Percentiles rank a stretch among this genome's conserved stretches.
These are phyloP conservation scores for Alentia gelatinosa DNA, from an alignment of 2,888 invertebrate genomes.

Conservation along the genomic window DNA sequence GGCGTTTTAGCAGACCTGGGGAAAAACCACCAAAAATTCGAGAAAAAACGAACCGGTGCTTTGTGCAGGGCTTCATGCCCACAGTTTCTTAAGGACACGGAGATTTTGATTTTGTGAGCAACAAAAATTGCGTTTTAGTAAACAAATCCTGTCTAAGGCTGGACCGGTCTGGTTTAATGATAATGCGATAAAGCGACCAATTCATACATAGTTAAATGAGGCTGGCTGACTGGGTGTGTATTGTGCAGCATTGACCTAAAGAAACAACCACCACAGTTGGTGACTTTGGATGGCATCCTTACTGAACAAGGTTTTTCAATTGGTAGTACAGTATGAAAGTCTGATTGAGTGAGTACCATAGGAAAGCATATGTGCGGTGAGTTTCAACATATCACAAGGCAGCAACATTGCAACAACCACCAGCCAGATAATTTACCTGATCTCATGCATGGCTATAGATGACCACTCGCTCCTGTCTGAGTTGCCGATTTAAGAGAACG, in stretches of 20 bases:
- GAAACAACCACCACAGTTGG: neutral
- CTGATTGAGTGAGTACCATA: slow-evolving; percentile 28
- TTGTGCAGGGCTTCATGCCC: neutral
- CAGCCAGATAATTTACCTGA: slow-evolving; percentile 2
- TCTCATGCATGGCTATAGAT: neutral
- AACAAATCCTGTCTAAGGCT: neutral
- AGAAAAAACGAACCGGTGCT: slow-evolving; percentile 6
- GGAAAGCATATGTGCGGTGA: neutral
- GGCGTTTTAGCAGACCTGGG: neutral
- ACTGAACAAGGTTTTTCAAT: neutral
- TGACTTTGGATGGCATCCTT: neutral
- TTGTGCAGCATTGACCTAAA: neutral
- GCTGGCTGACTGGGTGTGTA: neutral
- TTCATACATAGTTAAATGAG: neutral
- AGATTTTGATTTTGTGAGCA: neutral
- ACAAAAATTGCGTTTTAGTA: neutral
- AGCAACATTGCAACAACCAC: slow-evolving; percentile 44
- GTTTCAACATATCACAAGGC: slow-evolving; percentile 49
- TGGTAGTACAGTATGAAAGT: slow-evolving; percentile 28
- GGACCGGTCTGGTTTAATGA: neutral
- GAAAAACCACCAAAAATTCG: neutral
- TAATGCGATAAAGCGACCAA: neutral
- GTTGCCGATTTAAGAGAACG: neutral
- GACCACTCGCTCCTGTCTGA: slow-evolving; percentile 5
- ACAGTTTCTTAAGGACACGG: neutral